Conservation (phyloP, 2,888 invertebrate species). For the Allygus modestus region DNA sequence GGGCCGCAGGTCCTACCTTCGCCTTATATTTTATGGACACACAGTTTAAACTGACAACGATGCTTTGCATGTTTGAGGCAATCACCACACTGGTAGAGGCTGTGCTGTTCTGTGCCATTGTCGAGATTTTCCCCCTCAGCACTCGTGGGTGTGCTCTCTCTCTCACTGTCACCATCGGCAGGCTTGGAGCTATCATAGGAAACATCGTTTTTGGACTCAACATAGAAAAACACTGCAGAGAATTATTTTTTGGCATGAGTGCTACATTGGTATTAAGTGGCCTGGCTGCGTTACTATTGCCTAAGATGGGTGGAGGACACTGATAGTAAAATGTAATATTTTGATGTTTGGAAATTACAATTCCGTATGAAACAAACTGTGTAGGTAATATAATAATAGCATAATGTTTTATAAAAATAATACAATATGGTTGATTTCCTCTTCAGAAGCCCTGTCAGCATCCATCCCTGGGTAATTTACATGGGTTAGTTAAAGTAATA, state of each 20-base stretch:
- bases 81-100: conserved; percentile 80
- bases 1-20: conserved; percentile 6
- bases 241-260: conserved; percentile 37
- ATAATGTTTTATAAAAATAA: no score
- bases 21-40: conserved; percentile 50
- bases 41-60: conserved; percentile 16
- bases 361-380: no score
- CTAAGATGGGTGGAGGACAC: conserved; percentile 49
- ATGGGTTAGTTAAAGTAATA: no score
- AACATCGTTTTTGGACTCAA: conserved; percentile 79
- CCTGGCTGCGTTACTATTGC: conserved; percentile 36
- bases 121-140: conserved; percentile 79
- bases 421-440: no score
- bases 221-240: conserved; percentile 71
- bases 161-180: conserved; percentile 79
- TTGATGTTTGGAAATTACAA: no score
- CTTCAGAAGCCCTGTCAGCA: no score
- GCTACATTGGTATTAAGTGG: conserved; percentile 12
- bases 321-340: background rate
- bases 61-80: conserved; percentile 78
- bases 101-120: conserved; percentile 80
- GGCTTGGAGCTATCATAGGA: conserved; percentile 80
- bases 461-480: no score
- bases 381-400: no score
- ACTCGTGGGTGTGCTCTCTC: conserved; percentile 78